Evolutionary conservation across 2,797 vertebrate species (phyloP), one percentile per base, ranked within the genome.

Genomic region (Pseudocheirus occidentalis): DNA sequence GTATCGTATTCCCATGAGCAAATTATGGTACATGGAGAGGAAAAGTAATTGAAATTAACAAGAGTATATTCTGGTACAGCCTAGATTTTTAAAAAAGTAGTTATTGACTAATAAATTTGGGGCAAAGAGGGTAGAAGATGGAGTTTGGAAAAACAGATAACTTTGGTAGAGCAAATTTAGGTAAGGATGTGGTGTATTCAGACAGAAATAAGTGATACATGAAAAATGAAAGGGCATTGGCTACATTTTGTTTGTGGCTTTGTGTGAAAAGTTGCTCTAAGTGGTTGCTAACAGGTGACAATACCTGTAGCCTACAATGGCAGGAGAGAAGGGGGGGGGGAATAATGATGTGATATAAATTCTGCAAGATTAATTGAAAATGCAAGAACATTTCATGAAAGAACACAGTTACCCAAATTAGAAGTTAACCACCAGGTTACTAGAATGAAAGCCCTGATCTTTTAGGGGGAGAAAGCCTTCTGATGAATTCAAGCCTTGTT

Each of bases 331-430:
- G 94, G 94, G 95, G 95, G 7, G 50, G 55, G 73, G 96, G 95
- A 93, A 52, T 92, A 94, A 40, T 97, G 95, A 93, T 96, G 93
- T 90, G 53, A 87, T 50, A 87, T 50, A 87, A 12, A 87, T 87
- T 87, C 73, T 87, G 21, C 3, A 50, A 87, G 73, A 46, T 92
- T 96, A 96, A 96, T 94, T 94, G 96, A 96, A 97, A 93, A 52
- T 90, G 73, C 92, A 92, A 91, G 57, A 13, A 55, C 50, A 92
- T 87, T 87, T 96, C n/a, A 0, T 59, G 57, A 52, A 89, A 93
- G n/a, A 90, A 28, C 14, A 52, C 11, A 90, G 92, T 56, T 57
- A 4, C 90, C 54, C 9, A 34, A 94, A 95, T 81, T 95, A 89
- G 92, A 93, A 94, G 40, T 73, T 96, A 34, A 89, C 14, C 10